phyloP scores from a whole-genome alignment of 2,797 vertebrate species.

The Monodelphis domestica region DNA sequence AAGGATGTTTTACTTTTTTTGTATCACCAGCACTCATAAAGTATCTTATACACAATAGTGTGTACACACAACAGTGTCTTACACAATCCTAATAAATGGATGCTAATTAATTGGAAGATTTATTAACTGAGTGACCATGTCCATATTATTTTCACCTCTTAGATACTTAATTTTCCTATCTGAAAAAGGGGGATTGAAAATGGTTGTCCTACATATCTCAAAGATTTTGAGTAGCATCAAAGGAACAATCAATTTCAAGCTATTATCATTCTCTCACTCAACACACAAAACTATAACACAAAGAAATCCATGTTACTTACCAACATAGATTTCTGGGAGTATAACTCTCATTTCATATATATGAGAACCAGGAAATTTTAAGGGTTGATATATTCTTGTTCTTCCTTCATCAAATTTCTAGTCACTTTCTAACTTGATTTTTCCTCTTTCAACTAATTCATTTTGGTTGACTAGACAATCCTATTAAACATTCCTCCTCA shows the following conservation, averaged over 20 bases:
- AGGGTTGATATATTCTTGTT: background rate
- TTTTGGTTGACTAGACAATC: background rate
- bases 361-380: background rate
- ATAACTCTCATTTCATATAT: background rate
- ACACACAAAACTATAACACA: background rate
- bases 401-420: background rate
- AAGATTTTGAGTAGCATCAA: background rate
- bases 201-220: background rate
- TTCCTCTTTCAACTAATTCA: background rate
- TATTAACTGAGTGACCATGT: background rate
- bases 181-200: background rate
- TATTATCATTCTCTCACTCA: background rate
- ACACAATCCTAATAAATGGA: background rate
- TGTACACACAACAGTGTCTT: too few species aligned
- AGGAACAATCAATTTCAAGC: background rate
- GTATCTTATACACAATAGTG: too few species aligned
- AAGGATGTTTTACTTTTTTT: background rate
- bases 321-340: background rate
- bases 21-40: background rate
- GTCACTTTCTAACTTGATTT: conserved; percentile 2
- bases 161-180: background rate
- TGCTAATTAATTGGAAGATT: background rate
- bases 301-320: background rate
- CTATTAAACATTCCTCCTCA: background rate
- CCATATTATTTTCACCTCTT: background rate